Evolutionary conservation across 2,797 vertebrate genomes (phyloP), one percentile per base, ranked within the genome.

Genomic region (Neostethus bicornis): DNA sequence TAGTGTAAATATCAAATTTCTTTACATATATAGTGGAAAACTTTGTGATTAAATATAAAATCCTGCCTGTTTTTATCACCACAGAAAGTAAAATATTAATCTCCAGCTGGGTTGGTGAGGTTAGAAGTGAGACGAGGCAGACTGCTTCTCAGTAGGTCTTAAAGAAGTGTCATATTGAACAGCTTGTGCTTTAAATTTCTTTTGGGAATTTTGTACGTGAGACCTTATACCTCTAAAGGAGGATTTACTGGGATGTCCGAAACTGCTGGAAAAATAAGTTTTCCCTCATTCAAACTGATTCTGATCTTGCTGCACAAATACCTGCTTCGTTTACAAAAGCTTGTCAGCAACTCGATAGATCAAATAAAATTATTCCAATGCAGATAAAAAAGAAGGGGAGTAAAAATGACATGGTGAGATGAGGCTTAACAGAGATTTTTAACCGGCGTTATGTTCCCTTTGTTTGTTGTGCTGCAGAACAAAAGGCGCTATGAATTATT

Each of bases 401-500:
- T 32, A 57, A 62, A 75, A 59, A 53, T 58, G 71, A 72, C 69
- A 53, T 24, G 17, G 28, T 12, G 42, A 70, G 60, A 72, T 55
- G 57, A 68, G 59, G 61, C 66, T 23, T 19, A 54, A 59, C 53
- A 50, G 52, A 47, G 70, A 69, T 65, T 72, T 69, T 70, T 35
- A 71, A 61, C 58, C 61, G 56, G 69, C 68, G 60, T 57, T 52
- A 38, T 80, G 73, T 75, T 76, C 55, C 68, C 74, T 80, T 78
- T 84, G 81, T 84, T 83, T 80, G 66, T 86, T 86, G 76, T 81
- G 80, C 74, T 61, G 83, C 79, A 73, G 66, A 75, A 87, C 77
- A 73, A 73, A 66, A 69, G 73, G 45, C 20, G 50, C 44, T 13
- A 85, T 91, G 79, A 88, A 90, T 90, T 86, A 91, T 90, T 88